Base-by-base conservation (phyloP, 2,113 vertebrate genomes). In the Nicator chloris region DNA sequence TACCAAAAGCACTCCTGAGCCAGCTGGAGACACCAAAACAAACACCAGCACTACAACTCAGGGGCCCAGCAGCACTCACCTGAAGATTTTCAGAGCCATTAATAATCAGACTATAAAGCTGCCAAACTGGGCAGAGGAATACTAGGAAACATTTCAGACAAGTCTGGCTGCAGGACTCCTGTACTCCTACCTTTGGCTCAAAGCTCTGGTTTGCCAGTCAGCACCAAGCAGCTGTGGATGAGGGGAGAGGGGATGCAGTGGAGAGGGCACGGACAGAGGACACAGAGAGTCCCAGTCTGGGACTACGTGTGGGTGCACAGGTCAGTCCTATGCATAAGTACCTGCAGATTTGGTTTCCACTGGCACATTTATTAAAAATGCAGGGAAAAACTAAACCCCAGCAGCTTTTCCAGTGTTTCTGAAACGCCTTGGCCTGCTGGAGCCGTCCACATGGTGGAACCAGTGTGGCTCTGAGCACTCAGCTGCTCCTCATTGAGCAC, bases 361-460 rank as follows among this genome's bases (percentile, higher is more conserved):
- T 23, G 18, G 28, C 28, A 59, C 7, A 6, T 15, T 45, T 49
- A 45, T 2, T 42, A 63, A 70, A 93, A 86, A 76, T 7, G 27
- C 3, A 10, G 40, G 9, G 28, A 3, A 69, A 63, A 77, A 77
- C 47, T 19, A 69, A 39, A 33, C 47, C 24, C 30, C 17, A 45
- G 15, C 31, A 86, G 9, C 14, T 87, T 83, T 76, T 70, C 42
- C 30, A 26, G 31, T 2, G 31, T 30, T 77, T 13, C 22, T 37
- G 56, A 70, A 68, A 80, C 26, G 30, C 35, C 10, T 28, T 35
- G 64, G 66, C 33, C 70, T 70, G 49, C 86, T 53, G 61, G 82
- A 91, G 86, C 26, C 26, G 6, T 71, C 89, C 92, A 82, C 70
- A 45, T 4, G 53, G 82, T 87, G 50, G 84, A 86, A 94, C 21